Percentiles rank a stretch among this genome's conserved stretches.
Conservation (phyloP, 2,113 vertebrate genomes). For the Willisornis vidua region DNA sequence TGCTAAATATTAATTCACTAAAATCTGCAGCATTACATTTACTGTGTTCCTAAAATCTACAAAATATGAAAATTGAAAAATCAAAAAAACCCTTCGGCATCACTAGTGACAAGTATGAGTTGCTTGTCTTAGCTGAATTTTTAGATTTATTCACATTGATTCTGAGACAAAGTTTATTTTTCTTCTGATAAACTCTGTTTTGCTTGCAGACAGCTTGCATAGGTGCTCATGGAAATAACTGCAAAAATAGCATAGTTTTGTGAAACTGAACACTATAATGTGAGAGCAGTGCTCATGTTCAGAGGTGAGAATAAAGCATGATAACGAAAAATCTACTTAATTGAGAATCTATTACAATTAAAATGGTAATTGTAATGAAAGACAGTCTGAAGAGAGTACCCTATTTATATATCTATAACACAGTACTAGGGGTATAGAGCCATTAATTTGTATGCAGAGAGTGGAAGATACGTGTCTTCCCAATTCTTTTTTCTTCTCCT, state of each 20-base stretch:
- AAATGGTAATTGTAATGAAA: background rate
- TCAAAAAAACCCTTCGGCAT: too few relatives aligned
- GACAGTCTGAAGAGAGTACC: background rate
- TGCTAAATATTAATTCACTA: too few relatives aligned
- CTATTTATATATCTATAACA: background rate
- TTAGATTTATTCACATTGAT: background rate
- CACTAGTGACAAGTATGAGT: background rate
- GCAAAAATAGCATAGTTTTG: background rate
- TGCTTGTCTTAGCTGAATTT: background rate
- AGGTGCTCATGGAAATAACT: background rate
- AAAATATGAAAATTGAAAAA: too few relatives aligned
- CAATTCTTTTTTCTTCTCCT: background rate
- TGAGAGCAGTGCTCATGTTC: background rate
- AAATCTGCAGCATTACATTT: too few relatives aligned
- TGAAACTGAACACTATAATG: background rate
- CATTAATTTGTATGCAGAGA: background rate
- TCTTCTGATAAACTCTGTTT: background rate
- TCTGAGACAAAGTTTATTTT: background rate
- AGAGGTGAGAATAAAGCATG: background rate
- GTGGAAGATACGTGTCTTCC: background rate
- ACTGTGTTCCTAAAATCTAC: too few relatives aligned
- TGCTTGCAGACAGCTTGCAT: background rate
- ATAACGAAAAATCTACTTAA: background rate
- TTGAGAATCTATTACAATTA: background rate
- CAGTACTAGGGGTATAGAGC: background rate